Percentiles rank a stretch among this genome's conserved stretches.
phyloP scores from a whole-genome alignment of 2,888 invertebrate genomes.

The Euplexia lucipara region DNA sequence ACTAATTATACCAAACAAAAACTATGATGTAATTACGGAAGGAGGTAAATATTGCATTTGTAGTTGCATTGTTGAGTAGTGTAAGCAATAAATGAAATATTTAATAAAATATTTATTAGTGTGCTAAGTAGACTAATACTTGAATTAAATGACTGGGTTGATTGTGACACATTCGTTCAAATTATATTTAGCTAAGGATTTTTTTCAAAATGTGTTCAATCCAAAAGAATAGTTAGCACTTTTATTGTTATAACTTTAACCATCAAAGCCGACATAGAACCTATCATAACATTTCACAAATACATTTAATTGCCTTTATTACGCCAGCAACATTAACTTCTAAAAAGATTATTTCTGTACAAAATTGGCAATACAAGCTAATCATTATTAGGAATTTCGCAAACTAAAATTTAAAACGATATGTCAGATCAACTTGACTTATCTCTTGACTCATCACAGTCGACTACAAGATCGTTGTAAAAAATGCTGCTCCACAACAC shows the following conservation, averaged over 20 bases:
- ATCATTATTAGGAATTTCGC: background rate
- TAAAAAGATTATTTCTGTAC: background rate
- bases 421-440: too few relatives aligned
- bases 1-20: conserved; percentile 56
- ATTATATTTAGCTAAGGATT: conserved; percentile 5
- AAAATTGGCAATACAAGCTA: background rate
- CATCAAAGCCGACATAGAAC: conserved; percentile 8
- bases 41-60: conserved; percentile 42
- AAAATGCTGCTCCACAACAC: too few relatives aligned
- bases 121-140: background rate
- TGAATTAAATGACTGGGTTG: background rate
- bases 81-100: conserved; percentile 25
- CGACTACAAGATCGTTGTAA: too few relatives aligned
- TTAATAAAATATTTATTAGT: conserved; percentile 3
- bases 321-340: background rate
- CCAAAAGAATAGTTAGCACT: background rate
- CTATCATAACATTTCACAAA: conserved; percentile 17
- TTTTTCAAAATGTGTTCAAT: conserved; percentile 13
- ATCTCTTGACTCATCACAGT: too few relatives aligned
- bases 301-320: background rate
- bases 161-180: background rate
- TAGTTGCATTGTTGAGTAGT: conserved; percentile 22
- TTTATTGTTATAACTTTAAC: conserved; percentile 22
- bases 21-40: conserved; percentile 42
- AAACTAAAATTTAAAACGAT: too few relatives aligned